A percentile compares a stretch with the other conserved stretches of the same genome.
Evolutionary conservation across 2,113 vertebrate species (phyloP).

Genomic region (Willisornis vidua): DNA sequence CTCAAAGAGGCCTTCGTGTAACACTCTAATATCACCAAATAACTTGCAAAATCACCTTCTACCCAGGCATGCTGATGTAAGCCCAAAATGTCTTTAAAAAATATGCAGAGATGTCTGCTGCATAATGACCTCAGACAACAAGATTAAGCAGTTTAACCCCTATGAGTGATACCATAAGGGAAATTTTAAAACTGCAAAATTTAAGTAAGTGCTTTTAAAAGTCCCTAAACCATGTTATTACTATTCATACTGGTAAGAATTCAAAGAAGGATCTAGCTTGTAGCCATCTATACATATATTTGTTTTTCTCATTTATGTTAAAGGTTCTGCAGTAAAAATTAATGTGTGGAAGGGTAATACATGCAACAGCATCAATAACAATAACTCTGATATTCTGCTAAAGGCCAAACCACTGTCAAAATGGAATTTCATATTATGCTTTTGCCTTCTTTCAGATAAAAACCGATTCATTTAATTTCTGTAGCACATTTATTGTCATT

Average conservation of each 20-base stretch:
- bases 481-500: neutral
- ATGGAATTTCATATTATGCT: neutral
- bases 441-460: neutral
- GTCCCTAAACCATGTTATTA: neutral
- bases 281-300: neutral
- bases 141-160: neutral
- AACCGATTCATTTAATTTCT: neutral
- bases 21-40: neutral
- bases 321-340: constrained; percentile 1
- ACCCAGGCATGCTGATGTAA: neutral
- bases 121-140: neutral
- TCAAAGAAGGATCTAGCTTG: neutral
- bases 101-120: neutral
- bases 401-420: constrained; percentile 25
- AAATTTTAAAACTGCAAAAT: neutral
- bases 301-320: constrained; percentile 1
- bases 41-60: neutral
- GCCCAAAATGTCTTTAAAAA: neutral
- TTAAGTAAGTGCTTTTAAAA: neutral
- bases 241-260: neutral
- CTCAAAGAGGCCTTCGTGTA: neutral
- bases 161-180: neutral
- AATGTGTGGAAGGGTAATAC: neutral
- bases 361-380: neutral
- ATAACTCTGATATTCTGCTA: neutral